A percentile compares a stretch with the other conserved stretches of the same genome.
Evolutionary conservation across 1,140 invertebrate genomes (phyloP).

Genomic region (Penaeus indicus): DNA sequence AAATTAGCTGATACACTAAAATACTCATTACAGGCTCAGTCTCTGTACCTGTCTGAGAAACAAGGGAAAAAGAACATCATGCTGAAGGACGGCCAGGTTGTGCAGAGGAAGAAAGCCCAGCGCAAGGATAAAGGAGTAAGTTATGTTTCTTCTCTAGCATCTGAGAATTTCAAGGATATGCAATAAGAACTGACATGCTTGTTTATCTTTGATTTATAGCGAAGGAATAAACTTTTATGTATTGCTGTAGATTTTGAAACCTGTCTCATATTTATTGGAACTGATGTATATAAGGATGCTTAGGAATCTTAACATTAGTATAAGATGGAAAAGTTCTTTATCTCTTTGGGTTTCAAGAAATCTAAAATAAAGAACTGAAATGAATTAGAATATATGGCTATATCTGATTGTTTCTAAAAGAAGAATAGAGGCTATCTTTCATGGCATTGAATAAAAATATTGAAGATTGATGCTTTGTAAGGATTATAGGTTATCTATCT

Average conservation of each 20-base stretch:
- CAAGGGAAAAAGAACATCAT: conserved; percentile 81
- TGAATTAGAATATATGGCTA: background rate
- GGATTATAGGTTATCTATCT: no score
- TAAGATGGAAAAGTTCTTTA: background rate
- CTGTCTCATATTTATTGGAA: no score
- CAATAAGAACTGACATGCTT: background rate
- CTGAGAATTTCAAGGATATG: background rate
- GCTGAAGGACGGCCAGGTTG: conserved; percentile 81
- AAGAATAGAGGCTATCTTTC: background rate
- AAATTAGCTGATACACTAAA: background rate
- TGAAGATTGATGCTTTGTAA: background rate
- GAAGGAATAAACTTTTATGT: background rate
- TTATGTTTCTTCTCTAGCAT: conserved; percentile 49
- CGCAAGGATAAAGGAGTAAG: conserved; percentile 82
- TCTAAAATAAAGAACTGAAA: background rate
- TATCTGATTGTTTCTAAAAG: background rate
- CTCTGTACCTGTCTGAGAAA: conserved; percentile 85
- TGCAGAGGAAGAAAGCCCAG: conserved; percentile 78
- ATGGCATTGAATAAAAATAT: background rate
- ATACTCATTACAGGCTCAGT: conserved; percentile 72
- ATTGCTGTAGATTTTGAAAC: no score
- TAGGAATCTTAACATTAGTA: no score
- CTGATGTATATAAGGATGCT: no score
- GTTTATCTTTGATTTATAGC: background rate
- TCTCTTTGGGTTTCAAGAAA: background rate